These are phyloP conservation scores for Orussus abietinus DNA, from an alignment of 1,140 invertebrate genomes.

Conservation along the genomic window DNA sequence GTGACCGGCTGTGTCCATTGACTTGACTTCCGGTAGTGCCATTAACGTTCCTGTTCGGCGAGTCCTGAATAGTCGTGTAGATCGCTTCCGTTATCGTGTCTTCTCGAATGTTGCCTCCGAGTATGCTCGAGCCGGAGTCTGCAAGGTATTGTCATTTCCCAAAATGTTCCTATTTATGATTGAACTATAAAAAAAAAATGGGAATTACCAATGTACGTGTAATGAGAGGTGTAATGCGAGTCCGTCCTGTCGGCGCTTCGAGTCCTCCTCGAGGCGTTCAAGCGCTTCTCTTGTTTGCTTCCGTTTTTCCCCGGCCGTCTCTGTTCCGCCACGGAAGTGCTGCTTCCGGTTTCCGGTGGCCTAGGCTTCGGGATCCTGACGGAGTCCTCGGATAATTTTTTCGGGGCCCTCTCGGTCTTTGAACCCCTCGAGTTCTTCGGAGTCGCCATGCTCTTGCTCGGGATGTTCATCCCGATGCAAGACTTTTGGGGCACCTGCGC, in stretches of 20 bases:
- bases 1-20: constrained; percentile 32
- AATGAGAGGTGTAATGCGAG: constrained; percentile 49
- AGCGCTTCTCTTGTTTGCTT: constrained; percentile 36
- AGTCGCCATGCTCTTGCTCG: too few relatives aligned
- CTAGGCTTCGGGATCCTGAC: constrained; percentile 18
- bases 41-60: constrained; percentile 12
- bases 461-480: too few relatives aligned
- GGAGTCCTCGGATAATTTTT: constrained; percentile 4
- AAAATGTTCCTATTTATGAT: constrained; percentile 3
- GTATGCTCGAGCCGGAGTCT: constrained; percentile 44
- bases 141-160: constrained; percentile 8
- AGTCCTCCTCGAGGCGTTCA: constrained; percentile 40
- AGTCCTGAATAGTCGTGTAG: constrained; percentile 41
- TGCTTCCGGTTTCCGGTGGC: constrained; percentile 31
- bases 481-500: constrained; percentile 34
- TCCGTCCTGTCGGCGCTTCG: constrained; percentile 45
- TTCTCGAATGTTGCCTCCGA: constrained; percentile 33
- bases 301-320: constrained; percentile 22
- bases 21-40: constrained; percentile 20
- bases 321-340: constrained; percentile 35
- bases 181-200: constrained; percentile 1
- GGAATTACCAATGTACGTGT: constrained; percentile 45
- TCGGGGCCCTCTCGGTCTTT: constrained; percentile 28
- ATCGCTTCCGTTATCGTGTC: constrained; percentile 37
- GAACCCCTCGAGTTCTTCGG: constrained; percentile 30